Evolutionary conservation across 2,113 vertebrate species (phyloP).

Genomic region (Cyanistes caeruleus): DNA sequence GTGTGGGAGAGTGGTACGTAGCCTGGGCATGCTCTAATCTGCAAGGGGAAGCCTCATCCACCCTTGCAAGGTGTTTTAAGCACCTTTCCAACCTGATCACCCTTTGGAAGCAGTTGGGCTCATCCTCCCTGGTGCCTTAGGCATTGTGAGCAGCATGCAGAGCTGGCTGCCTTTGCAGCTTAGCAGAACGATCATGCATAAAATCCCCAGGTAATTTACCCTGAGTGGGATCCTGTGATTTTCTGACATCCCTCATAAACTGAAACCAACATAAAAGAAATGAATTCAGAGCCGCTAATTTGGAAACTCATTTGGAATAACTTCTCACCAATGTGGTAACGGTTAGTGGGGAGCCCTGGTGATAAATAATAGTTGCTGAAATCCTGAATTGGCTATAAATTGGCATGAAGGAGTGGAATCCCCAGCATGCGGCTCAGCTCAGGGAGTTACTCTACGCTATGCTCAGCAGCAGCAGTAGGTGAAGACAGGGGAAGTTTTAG

Average conservation of each 20-base stretch:
- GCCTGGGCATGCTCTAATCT: neutral
- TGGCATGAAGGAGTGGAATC: slow-evolving; percentile 7
- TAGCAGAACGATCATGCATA: slow-evolving; percentile 8
- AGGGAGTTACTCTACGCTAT: neutral
- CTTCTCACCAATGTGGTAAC: neutral
- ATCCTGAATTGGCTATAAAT: slow-evolving; percentile 53
- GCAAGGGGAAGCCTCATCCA: neutral
- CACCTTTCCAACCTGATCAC: neutral
- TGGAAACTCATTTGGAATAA: slow-evolving; percentile 46
- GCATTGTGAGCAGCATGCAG: neutral
- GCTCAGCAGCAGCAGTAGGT: neutral
- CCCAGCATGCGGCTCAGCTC: neutral
- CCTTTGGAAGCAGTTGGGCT: neutral
- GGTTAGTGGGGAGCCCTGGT: slow-evolving; percentile 41
- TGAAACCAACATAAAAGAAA: slow-evolving; percentile 40
- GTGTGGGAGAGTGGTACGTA: neutral
- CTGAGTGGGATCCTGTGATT: slow-evolving; percentile 62
- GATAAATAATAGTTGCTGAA: slow-evolving; percentile 58
- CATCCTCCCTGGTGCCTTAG: slow-evolving; percentile 3
- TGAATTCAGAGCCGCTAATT: slow-evolving; percentile 33
- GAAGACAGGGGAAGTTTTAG: slow-evolving; percentile 8
- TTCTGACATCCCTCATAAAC: slow-evolving; percentile 57
- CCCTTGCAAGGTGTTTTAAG: neutral
- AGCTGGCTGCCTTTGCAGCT: neutral
- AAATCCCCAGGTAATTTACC: slow-evolving; percentile 64